Evolutionary conservation across 2,888 invertebrate species (phyloP).

Genomic region (Lamellibrachia columna): DNA sequence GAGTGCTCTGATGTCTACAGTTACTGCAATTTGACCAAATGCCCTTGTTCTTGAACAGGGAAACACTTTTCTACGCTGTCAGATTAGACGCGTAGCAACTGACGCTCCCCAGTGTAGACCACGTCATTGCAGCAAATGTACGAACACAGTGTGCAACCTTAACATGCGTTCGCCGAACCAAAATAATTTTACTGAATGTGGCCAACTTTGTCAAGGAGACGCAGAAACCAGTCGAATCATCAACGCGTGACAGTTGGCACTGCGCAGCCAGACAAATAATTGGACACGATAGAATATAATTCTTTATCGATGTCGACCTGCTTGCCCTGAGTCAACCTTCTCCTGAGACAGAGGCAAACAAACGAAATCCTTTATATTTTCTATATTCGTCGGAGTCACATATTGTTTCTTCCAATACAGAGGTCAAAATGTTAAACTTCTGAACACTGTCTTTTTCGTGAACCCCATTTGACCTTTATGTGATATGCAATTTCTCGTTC

Average conservation of each 20-base stretch:
- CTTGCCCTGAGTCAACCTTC: neutral
- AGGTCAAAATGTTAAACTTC: too few relatives aligned
- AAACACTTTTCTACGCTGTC: neutral
- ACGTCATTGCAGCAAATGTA: neutral
- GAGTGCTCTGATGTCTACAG: neutral
- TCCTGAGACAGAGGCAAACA: too few relatives aligned
- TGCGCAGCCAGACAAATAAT: neutral
- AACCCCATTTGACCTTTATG: neutral
- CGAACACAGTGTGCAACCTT: neutral
- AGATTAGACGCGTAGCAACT: neutral
- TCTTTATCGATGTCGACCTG: neutral
- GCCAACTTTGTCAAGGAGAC: neutral
- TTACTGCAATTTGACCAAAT: neutral
- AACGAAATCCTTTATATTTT: too few relatives aligned
- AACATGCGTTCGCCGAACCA: neutral
- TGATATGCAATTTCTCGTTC: neutral
- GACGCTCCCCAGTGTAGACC: neutral
- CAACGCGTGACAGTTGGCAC: neutral
- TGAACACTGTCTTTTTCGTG: too few relatives aligned
- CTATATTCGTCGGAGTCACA: too few relatives aligned
- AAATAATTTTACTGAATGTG: neutral
- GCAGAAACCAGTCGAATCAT: neutral
- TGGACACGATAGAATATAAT: neutral
- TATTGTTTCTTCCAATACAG: too few relatives aligned
- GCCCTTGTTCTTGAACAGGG: neutral